Conservation (phyloP, 2,888 invertebrate species). For the Perizoma flavofasciatum region DNA sequence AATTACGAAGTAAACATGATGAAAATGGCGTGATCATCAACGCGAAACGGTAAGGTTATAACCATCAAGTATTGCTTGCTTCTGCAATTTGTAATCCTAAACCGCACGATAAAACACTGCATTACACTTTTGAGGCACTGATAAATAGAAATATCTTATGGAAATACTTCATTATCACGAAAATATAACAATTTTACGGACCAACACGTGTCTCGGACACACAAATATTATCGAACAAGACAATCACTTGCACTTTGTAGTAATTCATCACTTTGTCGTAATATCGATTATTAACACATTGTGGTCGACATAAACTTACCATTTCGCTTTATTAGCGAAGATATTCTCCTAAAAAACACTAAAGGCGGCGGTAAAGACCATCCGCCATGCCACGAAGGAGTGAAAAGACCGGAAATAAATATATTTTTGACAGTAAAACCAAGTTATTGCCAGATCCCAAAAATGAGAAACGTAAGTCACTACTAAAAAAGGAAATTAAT, state of each 20-base stretch:
- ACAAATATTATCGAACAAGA: conserved; percentile 30
- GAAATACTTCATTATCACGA: conserved; percentile 17
- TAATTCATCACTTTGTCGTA: conserved; percentile 43
- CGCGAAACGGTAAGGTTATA: conserved; percentile 8
- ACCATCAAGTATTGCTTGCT: neutral
- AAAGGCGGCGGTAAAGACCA: conserved; percentile 74
- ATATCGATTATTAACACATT: conserved; percentile 41
- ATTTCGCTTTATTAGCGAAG: conserved; percentile 80
- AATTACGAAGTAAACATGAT: conserved; percentile 27
- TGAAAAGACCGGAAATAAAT: conserved; percentile 79
- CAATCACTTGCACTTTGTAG: conserved; percentile 53
- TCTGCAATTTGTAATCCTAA: neutral
- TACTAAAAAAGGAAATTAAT: too few relatives aligned
- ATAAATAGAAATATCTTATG: conserved; percentile 25
- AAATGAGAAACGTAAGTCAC: conserved; percentile 21
- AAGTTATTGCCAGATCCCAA: conserved; percentile 62
- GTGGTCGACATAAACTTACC: conserved; percentile 64
- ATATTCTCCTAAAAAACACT: conserved; percentile 76
- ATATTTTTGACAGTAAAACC: conserved; percentile 59
- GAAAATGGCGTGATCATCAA: conserved; percentile 15
- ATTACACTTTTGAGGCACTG: conserved; percentile 19
- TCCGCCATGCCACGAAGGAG: conserved; percentile 84
- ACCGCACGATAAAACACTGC: conserved; percentile 13
- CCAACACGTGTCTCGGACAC: conserved; percentile 41
- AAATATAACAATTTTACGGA: conserved; percentile 20